Evolutionary conservation across 2,113 vertebrate species (phyloP).

Genomic region (Sphyrna mokarran): DNA sequence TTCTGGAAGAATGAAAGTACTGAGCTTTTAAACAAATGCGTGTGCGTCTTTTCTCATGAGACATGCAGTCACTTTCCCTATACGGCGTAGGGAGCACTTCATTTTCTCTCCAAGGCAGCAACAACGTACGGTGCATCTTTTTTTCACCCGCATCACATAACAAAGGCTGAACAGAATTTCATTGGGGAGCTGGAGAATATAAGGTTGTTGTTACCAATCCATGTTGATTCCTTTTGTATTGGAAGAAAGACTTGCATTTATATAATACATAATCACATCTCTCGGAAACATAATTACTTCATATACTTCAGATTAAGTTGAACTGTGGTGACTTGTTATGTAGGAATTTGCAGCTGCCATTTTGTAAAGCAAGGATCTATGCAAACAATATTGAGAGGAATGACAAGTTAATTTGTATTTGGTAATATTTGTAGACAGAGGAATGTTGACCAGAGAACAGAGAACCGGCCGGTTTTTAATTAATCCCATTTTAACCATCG

Average conservation of each 20-base stretch:
- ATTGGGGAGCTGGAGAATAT: neutral
- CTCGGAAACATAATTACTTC: neutral
- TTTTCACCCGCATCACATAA: neutral
- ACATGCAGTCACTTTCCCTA: neutral
- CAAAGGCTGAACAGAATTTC: neutral
- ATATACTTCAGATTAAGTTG: neutral
- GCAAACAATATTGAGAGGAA: neutral
- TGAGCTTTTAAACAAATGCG: neutral
- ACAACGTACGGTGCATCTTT: neutral
- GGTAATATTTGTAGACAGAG: neutral
- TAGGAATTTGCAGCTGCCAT: neutral
- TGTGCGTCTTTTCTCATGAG: neutral
- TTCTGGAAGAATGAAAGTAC: neutral
- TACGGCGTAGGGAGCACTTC: neutral
- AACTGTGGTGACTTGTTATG: neutral
- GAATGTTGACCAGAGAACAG: neutral
- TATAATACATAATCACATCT: neutral
- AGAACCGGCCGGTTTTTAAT: neutral
- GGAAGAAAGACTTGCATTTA: neutral
- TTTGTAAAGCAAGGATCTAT: neutral
- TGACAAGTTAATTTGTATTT: neutral
- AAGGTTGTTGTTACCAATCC: neutral
- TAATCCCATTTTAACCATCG: neutral
- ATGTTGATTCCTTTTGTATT: neutral
- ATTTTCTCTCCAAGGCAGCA: neutral